Conservation (phyloP, 1,140 invertebrate species). For the Zaprionus ghesquierei region DNA sequence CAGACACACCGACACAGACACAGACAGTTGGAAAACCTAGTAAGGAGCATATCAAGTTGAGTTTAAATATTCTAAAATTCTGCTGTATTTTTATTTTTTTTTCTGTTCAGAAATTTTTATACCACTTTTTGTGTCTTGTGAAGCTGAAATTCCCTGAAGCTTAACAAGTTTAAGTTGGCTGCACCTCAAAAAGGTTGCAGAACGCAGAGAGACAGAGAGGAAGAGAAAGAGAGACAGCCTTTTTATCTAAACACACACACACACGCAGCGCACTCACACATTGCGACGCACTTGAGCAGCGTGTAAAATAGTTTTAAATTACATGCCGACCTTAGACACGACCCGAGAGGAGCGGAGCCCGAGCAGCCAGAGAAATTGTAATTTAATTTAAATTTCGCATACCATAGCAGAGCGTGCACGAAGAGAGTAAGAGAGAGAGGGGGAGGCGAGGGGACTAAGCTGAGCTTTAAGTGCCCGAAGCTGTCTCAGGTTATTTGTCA, state of each 20-base stretch:
- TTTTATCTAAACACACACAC: conserved; percentile 45
- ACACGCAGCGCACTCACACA: conserved; percentile 11
- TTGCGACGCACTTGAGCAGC: conserved; percentile 55
- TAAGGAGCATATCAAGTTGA: conserved; percentile 78
- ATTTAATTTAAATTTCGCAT: conserved; percentile 71
- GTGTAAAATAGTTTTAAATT: conserved; percentile 79
- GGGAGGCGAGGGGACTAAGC: background rate
- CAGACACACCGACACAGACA: conserved; percentile 9
- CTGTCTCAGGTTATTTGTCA: conserved; percentile 67
- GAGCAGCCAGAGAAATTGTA: conserved; percentile 65
- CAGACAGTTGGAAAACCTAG: conserved; percentile 56
- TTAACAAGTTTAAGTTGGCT: conserved; percentile 80
- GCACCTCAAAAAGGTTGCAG: conserved; percentile 51
- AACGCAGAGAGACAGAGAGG: background rate
- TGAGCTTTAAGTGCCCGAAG: conserved; percentile 34
- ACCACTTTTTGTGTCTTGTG: conserved; percentile 51
- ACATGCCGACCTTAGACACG: conserved; percentile 50
- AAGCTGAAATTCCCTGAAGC: conserved; percentile 74
- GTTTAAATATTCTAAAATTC: conserved; percentile 74
- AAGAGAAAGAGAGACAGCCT: conserved; percentile 1
- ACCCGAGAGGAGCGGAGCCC: background rate
- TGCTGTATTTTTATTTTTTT: conserved; percentile 46
- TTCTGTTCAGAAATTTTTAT: conserved; percentile 46
- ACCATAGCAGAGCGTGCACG: background rate
- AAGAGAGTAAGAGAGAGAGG: background rate